A percentile compares a stretch with the other conserved stretches of the same genome.
Conservation (phyloP, 1,140 invertebrate species). For the Platyscapa corneri region DNA sequence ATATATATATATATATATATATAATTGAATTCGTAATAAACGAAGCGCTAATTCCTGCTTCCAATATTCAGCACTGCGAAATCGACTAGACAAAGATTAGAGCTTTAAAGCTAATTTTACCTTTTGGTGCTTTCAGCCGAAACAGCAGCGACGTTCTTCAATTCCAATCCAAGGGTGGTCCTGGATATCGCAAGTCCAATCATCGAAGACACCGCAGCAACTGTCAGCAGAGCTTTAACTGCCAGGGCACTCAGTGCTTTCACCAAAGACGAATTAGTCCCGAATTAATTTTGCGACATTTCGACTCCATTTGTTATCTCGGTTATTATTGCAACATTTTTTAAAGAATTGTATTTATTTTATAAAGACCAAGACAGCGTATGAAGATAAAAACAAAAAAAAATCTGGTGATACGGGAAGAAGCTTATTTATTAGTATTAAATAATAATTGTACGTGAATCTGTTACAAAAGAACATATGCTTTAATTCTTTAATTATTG, state of each 20-base stretch:
- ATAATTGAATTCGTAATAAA: too few species aligned
- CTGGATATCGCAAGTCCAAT: slow-evolving; percentile 83
- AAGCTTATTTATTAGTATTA: slow-evolving; percentile 32
- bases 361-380: background rate
- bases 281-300: slow-evolving; percentile 33
- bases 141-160: slow-evolving; percentile 80
- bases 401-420: background rate
- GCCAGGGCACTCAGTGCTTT: slow-evolving; percentile 77
- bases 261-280: slow-evolving; percentile 77
- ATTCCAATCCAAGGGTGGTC: slow-evolving; percentile 80
- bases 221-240: slow-evolving; percentile 76
- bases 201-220: slow-evolving; percentile 80
- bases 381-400: background rate
- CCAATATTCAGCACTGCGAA: too few species aligned
- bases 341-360: background rate
- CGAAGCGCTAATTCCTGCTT: too few species aligned
- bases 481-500: background rate
- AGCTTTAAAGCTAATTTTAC: too few species aligned
- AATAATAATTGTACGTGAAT: slow-evolving; percentile 9
- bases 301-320: background rate
- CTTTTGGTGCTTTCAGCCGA: slow-evolving; percentile 71
- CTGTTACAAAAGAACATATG: background rate
- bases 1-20: too few species aligned
- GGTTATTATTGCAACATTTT: slow-evolving; percentile 12
- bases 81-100: too few species aligned